phyloP scores from a whole-genome alignment of 2,113 vertebrate species.

The Dendrocopos noguchii region DNA sequence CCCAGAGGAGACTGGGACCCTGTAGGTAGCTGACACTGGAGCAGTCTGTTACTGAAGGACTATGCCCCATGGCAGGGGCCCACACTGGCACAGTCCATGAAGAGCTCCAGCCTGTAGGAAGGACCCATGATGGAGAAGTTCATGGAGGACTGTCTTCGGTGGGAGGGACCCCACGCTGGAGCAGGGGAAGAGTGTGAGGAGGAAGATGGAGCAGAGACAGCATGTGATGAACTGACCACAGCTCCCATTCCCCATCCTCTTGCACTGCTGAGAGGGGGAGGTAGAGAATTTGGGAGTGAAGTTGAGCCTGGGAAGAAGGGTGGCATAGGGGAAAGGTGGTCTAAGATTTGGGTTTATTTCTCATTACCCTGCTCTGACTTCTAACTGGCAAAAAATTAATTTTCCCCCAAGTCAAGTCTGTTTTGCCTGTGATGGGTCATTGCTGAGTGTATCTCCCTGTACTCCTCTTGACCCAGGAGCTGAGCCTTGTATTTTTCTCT shows the following conservation, averaged over 20 bases:
- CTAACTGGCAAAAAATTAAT: background rate
- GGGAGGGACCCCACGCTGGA: background rate
- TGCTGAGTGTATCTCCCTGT: background rate
- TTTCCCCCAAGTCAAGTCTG: background rate
- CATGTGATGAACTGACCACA: background rate
- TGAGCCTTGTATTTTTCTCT: rapidly evolving
- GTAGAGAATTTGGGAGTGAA: background rate
- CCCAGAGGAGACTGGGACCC: background rate
- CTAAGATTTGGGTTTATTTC: background rate
- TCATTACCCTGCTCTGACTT: background rate
- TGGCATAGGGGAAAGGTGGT: background rate
- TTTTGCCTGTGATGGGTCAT: background rate
- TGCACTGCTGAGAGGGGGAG: background rate
- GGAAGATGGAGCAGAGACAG: background rate
- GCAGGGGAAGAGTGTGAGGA: background rate
- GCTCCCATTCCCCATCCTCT: rapidly evolving
- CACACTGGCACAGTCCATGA: no score
- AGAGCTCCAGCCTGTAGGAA: no score
- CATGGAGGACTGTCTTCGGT: background rate
- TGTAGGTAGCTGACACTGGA: background rate
- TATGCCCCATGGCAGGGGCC: no score
- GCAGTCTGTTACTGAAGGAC: no score
- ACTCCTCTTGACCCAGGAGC: rapidly evolving
- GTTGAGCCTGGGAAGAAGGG: background rate
- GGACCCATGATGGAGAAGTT: background rate